Conservation (phyloP, 2,113 vertebrate genomes). For the Mustela lutreola region DNA sequence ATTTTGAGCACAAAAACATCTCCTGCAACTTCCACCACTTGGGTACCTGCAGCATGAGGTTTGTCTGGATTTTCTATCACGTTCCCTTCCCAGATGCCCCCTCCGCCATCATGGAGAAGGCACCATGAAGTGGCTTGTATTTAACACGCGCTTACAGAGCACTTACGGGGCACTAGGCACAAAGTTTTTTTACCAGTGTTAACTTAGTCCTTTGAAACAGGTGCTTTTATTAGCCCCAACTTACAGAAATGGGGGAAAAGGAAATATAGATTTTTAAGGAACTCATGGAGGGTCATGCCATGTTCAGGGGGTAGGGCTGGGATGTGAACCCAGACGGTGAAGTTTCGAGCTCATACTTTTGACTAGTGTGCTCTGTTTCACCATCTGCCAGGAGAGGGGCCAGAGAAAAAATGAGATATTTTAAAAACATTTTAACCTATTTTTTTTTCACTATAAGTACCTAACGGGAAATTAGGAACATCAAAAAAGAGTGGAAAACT, state of each 20-base stretch:
- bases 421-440: neutral
- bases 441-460: neutral
- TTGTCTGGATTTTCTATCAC: neutral
- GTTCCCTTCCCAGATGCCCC: neutral
- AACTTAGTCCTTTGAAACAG: neutral
- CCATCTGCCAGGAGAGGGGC: neutral
- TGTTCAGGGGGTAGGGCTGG: neutral
- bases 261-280: neutral
- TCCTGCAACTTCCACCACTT: neutral
- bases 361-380: neutral
- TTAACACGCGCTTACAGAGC: neutral
- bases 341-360: neutral
- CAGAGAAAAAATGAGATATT: constrained; percentile 2
- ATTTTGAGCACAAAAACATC: neutral
- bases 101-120: neutral
- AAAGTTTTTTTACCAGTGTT: neutral
- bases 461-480: constrained; percentile 25
- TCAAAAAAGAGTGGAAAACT: neutral
- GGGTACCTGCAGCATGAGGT: neutral
- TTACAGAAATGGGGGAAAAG: neutral
- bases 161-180: neutral
- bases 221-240: neutral
- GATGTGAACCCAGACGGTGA: neutral
- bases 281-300: neutral
- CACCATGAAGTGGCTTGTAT: neutral